Base-by-base conservation (phyloP, 2,113 vertebrate genomes). In the Cyprinodon brontotheroides region DNA sequence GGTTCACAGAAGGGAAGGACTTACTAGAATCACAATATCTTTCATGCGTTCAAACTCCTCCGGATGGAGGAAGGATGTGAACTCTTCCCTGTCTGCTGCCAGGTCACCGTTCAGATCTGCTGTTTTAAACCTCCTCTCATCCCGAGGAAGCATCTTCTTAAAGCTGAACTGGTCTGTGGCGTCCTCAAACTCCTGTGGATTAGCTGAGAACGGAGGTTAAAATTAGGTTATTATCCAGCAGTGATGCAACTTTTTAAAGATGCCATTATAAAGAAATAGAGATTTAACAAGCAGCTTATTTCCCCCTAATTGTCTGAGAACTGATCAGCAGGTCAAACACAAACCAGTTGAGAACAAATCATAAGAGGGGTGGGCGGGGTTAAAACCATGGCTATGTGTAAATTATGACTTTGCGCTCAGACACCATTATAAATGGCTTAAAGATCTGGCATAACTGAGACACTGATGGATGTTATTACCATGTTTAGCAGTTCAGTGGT, bases 21-120 rank as follows among this genome's bases (percentile, higher is more conserved):
- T 96, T 93, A 99, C 98, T 91, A 96, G 90, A 87, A 99, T 94
- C 70, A 99, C 98, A 2, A 96, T 97, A 78, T 96, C 96, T 86
- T 94, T 98, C 98, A 99, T 99, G 69, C 98, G 97, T 53, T 98
- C 97, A 83, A 99, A 99, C 89, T 99, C 98, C 87, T 99, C 98
- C 0, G 97, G 98, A 84, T 99, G 97, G 72, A 99, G 95, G 81
- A 99, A 99, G 69, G 97, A 90, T 0, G 96, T 99, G 92, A 99
- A 99, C 89, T 99, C 98, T 75, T 99, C 98, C 59, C 94, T 92
- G 69, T 96, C 97, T 17, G 97, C 95, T 29, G 89, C 90, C 79
- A 89, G 78, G 83, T 99, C 97, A 9, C 94, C 88, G 11, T 98
- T 89, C 29, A 95, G 79, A 82, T 99, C 98, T 5, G 98, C 97